Base-by-base conservation (phyloP, 2,888 invertebrate genomes). In the Cyrtodaria siliqua region DNA sequence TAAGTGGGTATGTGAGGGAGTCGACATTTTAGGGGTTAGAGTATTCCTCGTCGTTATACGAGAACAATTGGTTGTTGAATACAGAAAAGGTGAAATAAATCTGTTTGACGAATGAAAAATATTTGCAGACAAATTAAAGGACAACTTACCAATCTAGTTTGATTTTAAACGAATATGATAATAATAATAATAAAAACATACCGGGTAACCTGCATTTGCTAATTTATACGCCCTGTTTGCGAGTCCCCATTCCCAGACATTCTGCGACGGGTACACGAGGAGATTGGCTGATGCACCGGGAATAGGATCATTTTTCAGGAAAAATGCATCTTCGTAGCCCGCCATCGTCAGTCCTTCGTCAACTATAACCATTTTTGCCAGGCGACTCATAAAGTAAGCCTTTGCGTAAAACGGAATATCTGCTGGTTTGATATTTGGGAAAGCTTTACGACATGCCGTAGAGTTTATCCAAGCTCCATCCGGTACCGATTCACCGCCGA, bases 401-500 rank as follows among this genome's bases (percentile, higher is more conserved):
- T 83, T 84, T 3, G 81, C 81, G 50, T 73, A 61, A 33, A 72
- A 50, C 47, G 71, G 78, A 26, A 81, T 33, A 40, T 69, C 63
- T 64, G 68, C 49, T 33, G 59, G 60, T 18, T 69, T 47, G 12
- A 78, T 69, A 40, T 74, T 71, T 1, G 73, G 71, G 53, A 85
- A 74, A n/a, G 87, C 70, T 42, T 74, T 71, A 24, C 64, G 52
- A 67, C 91, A 91, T 9, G 85, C 85, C 1, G 85, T 79, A 14
- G 89, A 90, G 55, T 87, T 83, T 23, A 82, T 75, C 90, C 90
- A 91, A 2, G 89, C 87, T 14, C 86, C 86, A 2, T 64, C 64
- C 0, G 90, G 81, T n/a, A 87, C 88, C 55, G 90, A 88, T 50
- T 91, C 91, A 2, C 91, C 91, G 14, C 91, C 91, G 29, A 91